phyloP scores from a whole-genome alignment of 2,797 vertebrate genomes.

The Hybognathus amarus region DNA sequence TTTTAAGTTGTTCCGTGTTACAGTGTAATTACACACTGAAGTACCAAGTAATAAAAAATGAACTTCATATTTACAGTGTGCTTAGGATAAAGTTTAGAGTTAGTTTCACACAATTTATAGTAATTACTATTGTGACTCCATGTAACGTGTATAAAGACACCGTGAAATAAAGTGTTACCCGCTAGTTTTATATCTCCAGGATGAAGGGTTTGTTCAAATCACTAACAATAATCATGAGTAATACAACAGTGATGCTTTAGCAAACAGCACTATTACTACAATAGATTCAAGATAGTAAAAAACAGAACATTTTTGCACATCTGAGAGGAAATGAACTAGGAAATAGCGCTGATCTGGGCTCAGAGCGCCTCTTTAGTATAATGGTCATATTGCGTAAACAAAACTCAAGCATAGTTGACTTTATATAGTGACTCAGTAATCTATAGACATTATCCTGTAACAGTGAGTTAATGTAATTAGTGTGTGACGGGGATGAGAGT shows the following conservation, averaged over 20 bases:
- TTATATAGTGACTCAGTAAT: slow-evolving; percentile 7
- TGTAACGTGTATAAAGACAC: too few species aligned
- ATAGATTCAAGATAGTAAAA: slow-evolving; percentile 14
- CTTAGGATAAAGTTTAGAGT: too few species aligned
- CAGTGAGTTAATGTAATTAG: slow-evolving; percentile 37
- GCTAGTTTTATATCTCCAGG: not conserved
- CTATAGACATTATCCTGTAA: slow-evolving; percentile 20
- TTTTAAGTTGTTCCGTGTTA: too few species aligned
- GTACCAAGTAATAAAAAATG: too few species aligned
- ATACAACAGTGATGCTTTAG: not conserved
- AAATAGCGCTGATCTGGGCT: not conserved
- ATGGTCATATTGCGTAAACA: slow-evolving; percentile 16
- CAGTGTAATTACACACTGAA: too few species aligned
- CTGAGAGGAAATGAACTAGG: slow-evolving; percentile 10
- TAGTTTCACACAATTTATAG: too few species aligned
- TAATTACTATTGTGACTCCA: too few species aligned
- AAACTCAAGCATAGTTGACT: slow-evolving; percentile 14
- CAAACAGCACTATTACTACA: slow-evolving; percentile 1
- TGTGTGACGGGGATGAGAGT: slow-evolving; percentile 20
- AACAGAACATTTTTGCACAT: slow-evolving; percentile 5
- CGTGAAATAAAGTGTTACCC: too few species aligned
- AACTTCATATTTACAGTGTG: too few species aligned
- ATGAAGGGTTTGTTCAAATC: not conserved
- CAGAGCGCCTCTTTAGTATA: slow-evolving; percentile 8
- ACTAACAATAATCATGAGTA: not conserved